phyloP scores from a whole-genome alignment of 2,888 invertebrate genomes.

The Beris chalybata region DNA sequence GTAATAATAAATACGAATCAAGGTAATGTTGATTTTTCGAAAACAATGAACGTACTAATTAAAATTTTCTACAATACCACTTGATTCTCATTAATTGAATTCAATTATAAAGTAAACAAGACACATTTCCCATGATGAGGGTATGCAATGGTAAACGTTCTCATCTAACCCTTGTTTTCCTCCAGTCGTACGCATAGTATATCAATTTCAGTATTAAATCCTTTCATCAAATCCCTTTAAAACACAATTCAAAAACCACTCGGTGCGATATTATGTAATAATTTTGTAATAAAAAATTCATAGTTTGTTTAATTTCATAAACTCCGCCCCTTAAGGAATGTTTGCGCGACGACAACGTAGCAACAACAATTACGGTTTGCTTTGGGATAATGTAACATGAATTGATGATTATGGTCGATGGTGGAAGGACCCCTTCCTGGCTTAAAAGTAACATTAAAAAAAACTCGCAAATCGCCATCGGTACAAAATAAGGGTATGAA shows the following conservation, averaged over 20 bases:
- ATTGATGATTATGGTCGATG: slow-evolving; percentile 2
- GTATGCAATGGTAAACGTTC: slow-evolving; percentile 8
- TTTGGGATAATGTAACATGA: slow-evolving; percentile 9
- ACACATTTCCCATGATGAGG: slow-evolving; percentile 24
- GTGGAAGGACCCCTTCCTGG: background rate
- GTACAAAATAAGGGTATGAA: slow-evolving; percentile 25
- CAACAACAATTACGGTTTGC: background rate
- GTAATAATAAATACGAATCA: no score
- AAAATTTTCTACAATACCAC: no score
- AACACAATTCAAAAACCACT: slow-evolving; percentile 10
- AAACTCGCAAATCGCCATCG: slow-evolving; percentile 5
- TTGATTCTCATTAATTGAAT: background rate
- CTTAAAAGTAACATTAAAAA: background rate
- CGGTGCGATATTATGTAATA: background rate
- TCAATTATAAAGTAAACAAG: background rate
- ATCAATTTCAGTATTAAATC: background rate
- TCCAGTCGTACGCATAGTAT: background rate
- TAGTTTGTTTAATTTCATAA: slow-evolving; percentile 1
- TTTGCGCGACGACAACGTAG: background rate
- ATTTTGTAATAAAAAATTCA: slow-evolving; percentile 27
- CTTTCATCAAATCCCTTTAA: slow-evolving; percentile 3
- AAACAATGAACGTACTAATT: no score
- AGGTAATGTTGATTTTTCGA: no score
- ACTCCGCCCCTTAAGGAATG: slow-evolving; percentile 4
- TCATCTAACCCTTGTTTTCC: background rate